A percentile compares a stretch with the other conserved stretches of the same genome.
phyloP scores from a whole-genome alignment of 2,113 vertebrate genomes.

The Mormoops blainvillei region DNA sequence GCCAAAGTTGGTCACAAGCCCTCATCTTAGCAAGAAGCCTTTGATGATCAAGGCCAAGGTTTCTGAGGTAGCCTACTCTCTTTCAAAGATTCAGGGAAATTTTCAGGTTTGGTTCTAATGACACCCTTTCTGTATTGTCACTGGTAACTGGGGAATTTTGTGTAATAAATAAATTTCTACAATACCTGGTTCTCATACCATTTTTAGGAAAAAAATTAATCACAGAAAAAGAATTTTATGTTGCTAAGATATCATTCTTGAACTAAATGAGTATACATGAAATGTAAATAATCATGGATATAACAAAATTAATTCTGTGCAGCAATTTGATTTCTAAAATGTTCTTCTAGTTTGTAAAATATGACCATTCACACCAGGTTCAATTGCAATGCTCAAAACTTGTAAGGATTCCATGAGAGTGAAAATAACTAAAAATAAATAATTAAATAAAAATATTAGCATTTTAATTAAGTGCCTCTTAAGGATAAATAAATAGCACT shows the following conservation, averaged over 20 bases:
- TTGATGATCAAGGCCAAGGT: background rate
- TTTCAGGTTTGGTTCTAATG: background rate
- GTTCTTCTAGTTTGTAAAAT: background rate
- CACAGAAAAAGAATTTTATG: background rate
- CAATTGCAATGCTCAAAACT: background rate
- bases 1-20: background rate
- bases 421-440: slow-evolving; percentile 10
- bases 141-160: background rate
- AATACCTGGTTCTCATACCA: background rate
- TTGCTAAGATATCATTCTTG: background rate
- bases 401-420: background rate
- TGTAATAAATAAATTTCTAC: background rate
- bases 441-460: background rate
- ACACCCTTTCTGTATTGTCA: background rate
- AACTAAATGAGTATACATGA: background rate
- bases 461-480: background rate
- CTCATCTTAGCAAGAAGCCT: background rate
- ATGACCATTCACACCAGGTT: background rate
- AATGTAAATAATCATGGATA: background rate
- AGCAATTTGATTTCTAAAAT: background rate
- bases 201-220: background rate
- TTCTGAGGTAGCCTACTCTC: background rate
- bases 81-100: background rate
- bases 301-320: background rate
- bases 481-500: background rate